A percentile compares a stretch with the other conserved stretches of the same genome.
Evolutionary conservation across 2,888 invertebrate species (phyloP).

Genomic region (Aproaerema taeniolella): DNA sequence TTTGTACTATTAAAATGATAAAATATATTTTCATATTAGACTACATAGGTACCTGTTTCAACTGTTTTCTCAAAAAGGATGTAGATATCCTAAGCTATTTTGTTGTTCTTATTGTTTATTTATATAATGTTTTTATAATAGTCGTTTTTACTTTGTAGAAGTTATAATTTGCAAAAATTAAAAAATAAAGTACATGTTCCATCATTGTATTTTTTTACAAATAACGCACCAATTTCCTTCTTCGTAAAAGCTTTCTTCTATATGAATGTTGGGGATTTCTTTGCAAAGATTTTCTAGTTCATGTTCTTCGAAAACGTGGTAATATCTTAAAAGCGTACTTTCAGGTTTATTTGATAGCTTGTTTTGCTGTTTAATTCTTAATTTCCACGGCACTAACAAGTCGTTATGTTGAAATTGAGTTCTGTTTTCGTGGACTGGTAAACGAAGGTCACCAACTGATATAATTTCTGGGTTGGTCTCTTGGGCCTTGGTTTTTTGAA

Average conservation of each 20-base stretch:
- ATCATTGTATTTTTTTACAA: slow-evolving; percentile 77
- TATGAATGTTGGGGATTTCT: slow-evolving; percentile 63
- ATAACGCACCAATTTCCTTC: slow-evolving; percentile 97
- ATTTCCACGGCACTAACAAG: slow-evolving; percentile 96
- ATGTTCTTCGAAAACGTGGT: slow-evolving; percentile 93
- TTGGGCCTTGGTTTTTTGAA: slow-evolving; percentile 38
- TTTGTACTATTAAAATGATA: too few relatives aligned
- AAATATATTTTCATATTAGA: too few relatives aligned
- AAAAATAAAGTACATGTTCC: slow-evolving; percentile 39
- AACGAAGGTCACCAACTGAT: slow-evolving; percentile 41
- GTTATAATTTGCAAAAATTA: slow-evolving; percentile 36
- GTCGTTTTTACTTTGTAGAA: slow-evolving; percentile 43
- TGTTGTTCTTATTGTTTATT: too few relatives aligned
- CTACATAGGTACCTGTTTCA: too few relatives aligned
- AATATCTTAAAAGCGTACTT: slow-evolving; percentile 87
- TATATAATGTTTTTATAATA: slow-evolving; percentile 41
- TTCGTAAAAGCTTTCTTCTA: slow-evolving; percentile 90
- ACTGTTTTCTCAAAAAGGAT: too few relatives aligned
- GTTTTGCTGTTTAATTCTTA: slow-evolving; percentile 56
- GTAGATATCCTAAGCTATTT: too few relatives aligned
- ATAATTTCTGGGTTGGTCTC: slow-evolving; percentile 29
- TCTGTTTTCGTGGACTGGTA: slow-evolving; percentile 93
- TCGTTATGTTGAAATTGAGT: slow-evolving; percentile 94
- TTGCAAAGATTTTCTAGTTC: slow-evolving; percentile 85
- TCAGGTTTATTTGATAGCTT: slow-evolving; percentile 49